Evolutionary conservation across 2,113 vertebrate genomes (phyloP), one percentile per base, ranked within the genome.

Genomic region (Stomatorhinus ivindoensis): DNA sequence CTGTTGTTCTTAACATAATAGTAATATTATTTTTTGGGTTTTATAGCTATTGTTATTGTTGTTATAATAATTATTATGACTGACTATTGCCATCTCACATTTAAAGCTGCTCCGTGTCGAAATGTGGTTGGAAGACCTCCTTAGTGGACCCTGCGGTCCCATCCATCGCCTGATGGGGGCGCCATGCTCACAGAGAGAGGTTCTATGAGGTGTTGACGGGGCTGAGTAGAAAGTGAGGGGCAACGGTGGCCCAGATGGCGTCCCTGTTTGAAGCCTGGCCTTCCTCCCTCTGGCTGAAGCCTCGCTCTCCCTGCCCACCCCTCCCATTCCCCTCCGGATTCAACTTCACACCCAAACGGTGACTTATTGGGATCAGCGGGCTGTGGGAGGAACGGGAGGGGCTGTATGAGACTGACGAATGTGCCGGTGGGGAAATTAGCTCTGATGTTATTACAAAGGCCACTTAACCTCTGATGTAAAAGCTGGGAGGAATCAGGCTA

Each of bases 261-360:
- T 42, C 88, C 24, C 88, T 61, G 76, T 84, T 47, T 89, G 88
- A 89, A 42, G 50, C 88, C 88, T n/a, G 88, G 88, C 88, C 76
- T 61, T 35, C 46, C 51, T 89, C 88, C 88, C 35, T 51, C 10
- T 46, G 35, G 88, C 80, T 61, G 88, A 85, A 89, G 51, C 46
- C 87, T 87, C 35, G 11, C 87, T 44, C 19, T 48, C 39, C 17
- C 58, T 48, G 51, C 46, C 61, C n/a, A 24, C 6, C 7, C 39
- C 15, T 13, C 31, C 15, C 8, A 9, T 48, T 10, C 6, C 15
- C 85, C 27, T 39, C 21, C 24, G 21, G 39, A 24, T 87, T 53
- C 85, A 51, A 39, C 27, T 53, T 87, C 85, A 55, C 3, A 53
- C 50, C 85, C 85, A 39, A 87, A 87, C n/a, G 17, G n/a, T 53